Evolutionary conservation across 35 echinoderm and acorn worm species (phyloP).

Genomic region (Diadema setosum): DNA sequence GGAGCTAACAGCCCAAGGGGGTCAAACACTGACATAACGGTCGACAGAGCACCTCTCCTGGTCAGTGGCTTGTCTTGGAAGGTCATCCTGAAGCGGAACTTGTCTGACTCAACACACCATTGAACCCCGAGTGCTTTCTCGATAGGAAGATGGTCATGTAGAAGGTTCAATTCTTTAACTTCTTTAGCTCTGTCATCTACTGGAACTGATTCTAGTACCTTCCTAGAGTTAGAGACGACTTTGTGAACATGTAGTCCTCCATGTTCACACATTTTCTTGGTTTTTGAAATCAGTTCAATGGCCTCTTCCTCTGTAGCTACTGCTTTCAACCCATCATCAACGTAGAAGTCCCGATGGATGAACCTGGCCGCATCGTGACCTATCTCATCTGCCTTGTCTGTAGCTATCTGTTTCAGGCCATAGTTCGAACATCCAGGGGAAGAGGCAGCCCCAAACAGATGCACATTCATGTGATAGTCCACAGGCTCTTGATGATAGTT

Average conservation of each 20-base stretch:
- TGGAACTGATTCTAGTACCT: conserved; percentile 32
- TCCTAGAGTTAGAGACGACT: conserved; percentile 32
- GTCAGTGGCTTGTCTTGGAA: conserved; percentile 1
- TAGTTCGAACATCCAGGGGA: background rate
- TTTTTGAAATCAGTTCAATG: background rate
- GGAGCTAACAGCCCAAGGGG: background rate
- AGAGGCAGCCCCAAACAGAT: conserved; percentile 32
- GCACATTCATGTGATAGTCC: background rate
- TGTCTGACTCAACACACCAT: conserved; percentile 29
- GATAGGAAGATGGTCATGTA: background rate
- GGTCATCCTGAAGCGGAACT: conserved; percentile 21
- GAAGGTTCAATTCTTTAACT: background rate
- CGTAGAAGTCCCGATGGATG: conserved; percentile 43
- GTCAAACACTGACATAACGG: conserved; percentile 34
- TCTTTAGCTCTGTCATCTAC: background rate
- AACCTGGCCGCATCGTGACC: background rate
- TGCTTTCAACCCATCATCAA: conserved; percentile 54
- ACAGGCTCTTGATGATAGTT: background rate
- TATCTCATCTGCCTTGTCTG: conserved; percentile 34
- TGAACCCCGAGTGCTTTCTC: conserved; percentile 38
- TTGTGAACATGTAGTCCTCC: conserved; percentile 52
- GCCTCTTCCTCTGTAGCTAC: background rate
- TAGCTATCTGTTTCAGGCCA: background rate
- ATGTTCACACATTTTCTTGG: conserved; percentile 15
- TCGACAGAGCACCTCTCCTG: conserved; percentile 29